Evolutionary conservation across 2,797 vertebrate genomes (phyloP).

Genomic region (Neosilurus hyrtlii): DNA sequence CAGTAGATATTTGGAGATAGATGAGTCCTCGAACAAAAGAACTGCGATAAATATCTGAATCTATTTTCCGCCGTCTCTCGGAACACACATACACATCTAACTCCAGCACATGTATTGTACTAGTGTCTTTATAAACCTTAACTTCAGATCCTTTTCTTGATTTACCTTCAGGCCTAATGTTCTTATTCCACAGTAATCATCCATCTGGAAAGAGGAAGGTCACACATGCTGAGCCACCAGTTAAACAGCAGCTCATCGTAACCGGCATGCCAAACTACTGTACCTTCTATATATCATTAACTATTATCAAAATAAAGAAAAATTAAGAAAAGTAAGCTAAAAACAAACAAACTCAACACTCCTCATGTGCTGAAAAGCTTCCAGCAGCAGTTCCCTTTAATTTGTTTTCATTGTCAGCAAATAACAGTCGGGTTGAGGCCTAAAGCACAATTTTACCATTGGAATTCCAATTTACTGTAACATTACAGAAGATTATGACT

Average conservation of each 20-base stretch:
- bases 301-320: slow-evolving; percentile 3
- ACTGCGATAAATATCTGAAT: too few species aligned
- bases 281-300: background rate
- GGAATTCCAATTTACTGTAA: background rate
- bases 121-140: background rate
- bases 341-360: background rate
- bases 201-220: background rate
- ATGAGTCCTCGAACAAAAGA: too few species aligned
- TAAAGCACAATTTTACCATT: slow-evolving; percentile 1
- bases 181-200: background rate
- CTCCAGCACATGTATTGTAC: background rate
- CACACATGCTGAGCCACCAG: background rate
- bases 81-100: too few species aligned
- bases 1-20: too few species aligned
- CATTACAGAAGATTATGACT: background rate
- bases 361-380: background rate
- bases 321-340: background rate
- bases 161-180: background rate
- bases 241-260: background rate
- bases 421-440: background rate
- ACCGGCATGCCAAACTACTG: background rate
- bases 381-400: slow-evolving; percentile 10
- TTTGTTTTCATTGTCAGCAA: slow-evolving; percentile 6
- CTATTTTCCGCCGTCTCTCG: too few species aligned
- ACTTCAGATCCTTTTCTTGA: background rate